These are phyloP conservation scores for Trissoscelio sp. DNA, from an alignment of 2,888 invertebrate genomes.

Conservation along the genomic window DNA sequence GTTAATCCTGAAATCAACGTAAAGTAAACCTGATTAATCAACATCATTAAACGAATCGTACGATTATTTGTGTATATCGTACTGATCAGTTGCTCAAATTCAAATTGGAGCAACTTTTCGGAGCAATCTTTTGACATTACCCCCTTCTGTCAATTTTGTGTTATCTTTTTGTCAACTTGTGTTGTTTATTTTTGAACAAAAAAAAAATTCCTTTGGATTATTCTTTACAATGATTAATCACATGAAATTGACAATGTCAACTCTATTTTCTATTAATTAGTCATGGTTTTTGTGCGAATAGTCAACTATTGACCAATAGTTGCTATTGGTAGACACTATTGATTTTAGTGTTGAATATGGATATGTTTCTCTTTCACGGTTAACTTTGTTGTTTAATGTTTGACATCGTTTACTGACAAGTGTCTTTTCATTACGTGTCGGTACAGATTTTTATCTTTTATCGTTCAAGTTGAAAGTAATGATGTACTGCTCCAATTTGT, in stretches of 20 bases:
- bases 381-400: conserved; percentile 12
- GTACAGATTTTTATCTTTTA: too few relatives aligned
- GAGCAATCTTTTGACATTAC: too few relatives aligned
- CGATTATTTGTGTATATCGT: conserved; percentile 23
- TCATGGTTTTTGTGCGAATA: neutral
- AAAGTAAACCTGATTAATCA: conserved; percentile 6
- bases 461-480: too few relatives aligned
- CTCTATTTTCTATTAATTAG: too few relatives aligned
- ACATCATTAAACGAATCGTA: neutral
- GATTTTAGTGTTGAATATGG: conserved; percentile 44
- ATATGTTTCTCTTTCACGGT: conserved; percentile 19
- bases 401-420: conserved; percentile 24
- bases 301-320: conserved; percentile 42
- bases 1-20: neutral
- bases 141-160: neutral
- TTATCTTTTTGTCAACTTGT: too few relatives aligned
- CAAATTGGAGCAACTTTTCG: neutral
- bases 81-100: neutral
- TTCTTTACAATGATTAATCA: too few relatives aligned
- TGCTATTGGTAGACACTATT: conserved; percentile 52
- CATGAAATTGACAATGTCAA: too few relatives aligned
- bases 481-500: too few relatives aligned
- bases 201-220: too few relatives aligned
- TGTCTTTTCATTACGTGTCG: too few relatives aligned
- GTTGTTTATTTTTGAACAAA: too few relatives aligned